phyloP scores from a whole-genome alignment of 1,140 invertebrate species.

The Adelges cooleyi region DNA sequence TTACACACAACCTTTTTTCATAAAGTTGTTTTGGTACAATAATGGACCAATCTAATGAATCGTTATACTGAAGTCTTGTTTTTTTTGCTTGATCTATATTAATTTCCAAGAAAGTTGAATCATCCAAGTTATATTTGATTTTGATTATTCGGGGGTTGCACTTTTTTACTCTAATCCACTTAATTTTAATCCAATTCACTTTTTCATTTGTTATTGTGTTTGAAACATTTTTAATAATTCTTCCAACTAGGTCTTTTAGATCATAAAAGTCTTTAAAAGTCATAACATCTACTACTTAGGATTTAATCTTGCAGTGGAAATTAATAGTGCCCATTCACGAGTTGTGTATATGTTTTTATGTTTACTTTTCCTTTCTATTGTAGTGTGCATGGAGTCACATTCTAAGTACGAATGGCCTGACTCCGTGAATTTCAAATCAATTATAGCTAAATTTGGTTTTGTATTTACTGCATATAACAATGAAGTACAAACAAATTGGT shows the following conservation, averaged over 20 bases:
- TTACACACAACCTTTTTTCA: too few species aligned
- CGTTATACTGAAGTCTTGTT: background rate
- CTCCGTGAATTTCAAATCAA: background rate
- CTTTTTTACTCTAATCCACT: conserved; percentile 32
- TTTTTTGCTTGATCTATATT: background rate
- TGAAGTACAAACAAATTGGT: conserved; percentile 31
- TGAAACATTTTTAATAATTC: conserved; percentile 10
- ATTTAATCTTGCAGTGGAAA: background rate
- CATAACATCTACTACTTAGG: background rate
- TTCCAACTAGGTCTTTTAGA: background rate
- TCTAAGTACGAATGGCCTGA: background rate
- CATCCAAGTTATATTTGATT: background rate
- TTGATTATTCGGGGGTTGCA: conserved; percentile 29
- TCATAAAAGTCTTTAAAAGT: background rate
- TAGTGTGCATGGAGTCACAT: background rate
- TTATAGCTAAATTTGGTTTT: background rate
- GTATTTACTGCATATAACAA: conserved; percentile 18
- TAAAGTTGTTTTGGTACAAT: too few species aligned
- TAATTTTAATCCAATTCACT: conserved; percentile 31
- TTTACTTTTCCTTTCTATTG: conserved; percentile 35
- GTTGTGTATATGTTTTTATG: background rate
- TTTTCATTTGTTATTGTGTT: conserved; percentile 25
- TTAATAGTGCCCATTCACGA: background rate
- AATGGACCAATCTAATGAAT: too few species aligned
- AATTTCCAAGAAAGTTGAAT: too few species aligned